These are phyloP conservation scores for Thaumatotibia leucotreta DNA, from an alignment of 1,140 invertebrate genomes.

Conservation along the genomic window DNA sequence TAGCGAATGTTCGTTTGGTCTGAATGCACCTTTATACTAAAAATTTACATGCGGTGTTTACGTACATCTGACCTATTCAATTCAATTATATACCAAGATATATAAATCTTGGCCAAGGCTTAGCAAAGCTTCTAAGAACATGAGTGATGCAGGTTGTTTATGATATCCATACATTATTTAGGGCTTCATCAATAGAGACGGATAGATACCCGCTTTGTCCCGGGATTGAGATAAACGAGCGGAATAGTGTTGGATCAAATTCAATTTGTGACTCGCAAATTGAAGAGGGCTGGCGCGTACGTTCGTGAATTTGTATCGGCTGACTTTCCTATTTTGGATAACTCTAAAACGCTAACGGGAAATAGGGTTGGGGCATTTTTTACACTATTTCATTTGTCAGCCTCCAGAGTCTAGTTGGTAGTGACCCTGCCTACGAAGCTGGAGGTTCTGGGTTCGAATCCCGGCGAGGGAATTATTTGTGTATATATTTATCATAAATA, in stretches of 20 bases:
- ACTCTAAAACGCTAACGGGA: neutral
- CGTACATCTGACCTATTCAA: neutral
- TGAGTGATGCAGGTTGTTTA: neutral
- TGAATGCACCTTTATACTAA: neutral
- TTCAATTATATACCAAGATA: neutral
- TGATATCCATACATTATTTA: slow-evolving; percentile 26
- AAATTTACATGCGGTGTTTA: neutral
- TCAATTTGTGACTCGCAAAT: slow-evolving; percentile 46
- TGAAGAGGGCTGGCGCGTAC: slow-evolving; percentile 32
- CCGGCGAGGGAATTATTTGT: too few species aligned
- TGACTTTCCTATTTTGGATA: neutral
- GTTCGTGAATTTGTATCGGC: slow-evolving; percentile 2
- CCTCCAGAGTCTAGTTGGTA: too few species aligned
- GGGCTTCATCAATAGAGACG: slow-evolving; percentile 22
- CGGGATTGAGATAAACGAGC: slow-evolving; percentile 47
- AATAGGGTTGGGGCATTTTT: too few species aligned
- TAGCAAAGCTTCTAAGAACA: neutral
- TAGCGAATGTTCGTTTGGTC: too few species aligned
- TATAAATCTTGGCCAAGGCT: neutral
- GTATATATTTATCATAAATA: too few species aligned
- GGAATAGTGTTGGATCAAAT: slow-evolving; percentile 44
- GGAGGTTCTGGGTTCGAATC: too few species aligned
- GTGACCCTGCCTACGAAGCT: too few species aligned
- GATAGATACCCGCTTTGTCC: slow-evolving; percentile 25
- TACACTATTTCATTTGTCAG: too few species aligned